phyloP scores from a whole-genome alignment of 2,888 invertebrate genomes.

The Minunthozetes semirufus region DNA sequence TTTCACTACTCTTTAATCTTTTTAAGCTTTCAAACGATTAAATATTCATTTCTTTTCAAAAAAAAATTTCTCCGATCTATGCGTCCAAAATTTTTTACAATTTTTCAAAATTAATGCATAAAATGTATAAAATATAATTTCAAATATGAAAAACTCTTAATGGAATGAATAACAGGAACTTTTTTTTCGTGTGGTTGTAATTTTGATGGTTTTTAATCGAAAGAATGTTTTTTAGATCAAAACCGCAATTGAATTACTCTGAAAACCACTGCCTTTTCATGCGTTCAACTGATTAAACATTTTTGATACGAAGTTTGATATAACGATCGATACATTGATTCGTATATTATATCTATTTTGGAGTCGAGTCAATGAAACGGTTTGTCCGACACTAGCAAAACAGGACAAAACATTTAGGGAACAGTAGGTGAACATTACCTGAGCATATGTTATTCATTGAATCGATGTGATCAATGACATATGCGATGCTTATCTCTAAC shows the following conservation, averaged over 20 bases:
- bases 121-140: too few species aligned
- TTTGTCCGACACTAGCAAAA: conserved; percentile 10
- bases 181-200: too few species aligned
- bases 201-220: too few species aligned
- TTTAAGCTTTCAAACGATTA: conserved; percentile 8
- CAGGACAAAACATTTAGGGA: not conserved
- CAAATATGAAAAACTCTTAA: too few species aligned
- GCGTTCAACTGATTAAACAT: not conserved
- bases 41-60: not conserved
- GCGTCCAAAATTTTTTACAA: not conserved
- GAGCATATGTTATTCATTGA: conserved; percentile 28
- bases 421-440: conserved; percentile 5
- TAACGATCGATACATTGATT: not conserved
- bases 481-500: conserved; percentile 15
- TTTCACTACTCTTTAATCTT: not conserved
- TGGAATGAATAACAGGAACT: too few species aligned
- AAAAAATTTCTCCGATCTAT: not conserved
- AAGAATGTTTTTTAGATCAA: not conserved
- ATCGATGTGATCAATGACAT: conserved; percentile 27
- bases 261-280: not conserved
- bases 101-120: too few species aligned
- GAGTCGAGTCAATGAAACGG: not conserved
- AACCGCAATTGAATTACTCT: not conserved
- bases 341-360: too few species aligned
- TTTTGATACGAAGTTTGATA: conserved; percentile 1